Evolutionary conservation across 2,113 vertebrate genomes (phyloP).

Genomic region (Rutilus rutilus): DNA sequence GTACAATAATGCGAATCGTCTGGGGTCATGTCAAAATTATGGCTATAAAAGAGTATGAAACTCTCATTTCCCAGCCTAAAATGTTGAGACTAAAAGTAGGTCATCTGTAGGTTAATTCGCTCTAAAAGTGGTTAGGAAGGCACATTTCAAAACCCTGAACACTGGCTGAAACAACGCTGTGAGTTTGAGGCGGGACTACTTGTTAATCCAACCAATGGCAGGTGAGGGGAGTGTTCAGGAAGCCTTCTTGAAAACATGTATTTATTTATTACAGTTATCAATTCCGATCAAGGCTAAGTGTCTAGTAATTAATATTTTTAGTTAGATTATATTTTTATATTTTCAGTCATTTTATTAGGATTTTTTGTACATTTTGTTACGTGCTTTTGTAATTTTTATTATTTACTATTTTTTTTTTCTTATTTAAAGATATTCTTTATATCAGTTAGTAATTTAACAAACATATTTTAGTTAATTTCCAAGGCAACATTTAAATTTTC

Average conservation of each 20-base stretch:
- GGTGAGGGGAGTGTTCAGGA: not conserved
- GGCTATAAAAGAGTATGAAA: not conserved
- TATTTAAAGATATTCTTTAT: not conserved
- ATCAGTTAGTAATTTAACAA: not conserved
- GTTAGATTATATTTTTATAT: too few relatives aligned
- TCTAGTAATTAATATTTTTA: too few relatives aligned
- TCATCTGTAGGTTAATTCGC: not conserved
- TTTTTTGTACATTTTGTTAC: too few relatives aligned
- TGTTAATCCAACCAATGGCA: not conserved
- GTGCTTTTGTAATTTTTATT: too few relatives aligned
- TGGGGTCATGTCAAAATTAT: not conserved
- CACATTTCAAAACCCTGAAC: not conserved
- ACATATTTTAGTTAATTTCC: not conserved
- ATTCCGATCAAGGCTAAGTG: too few relatives aligned
- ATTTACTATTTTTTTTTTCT: too few relatives aligned
- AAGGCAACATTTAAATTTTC: not conserved
- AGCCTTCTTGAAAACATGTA: too few relatives aligned
- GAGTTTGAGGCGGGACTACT: not conserved
- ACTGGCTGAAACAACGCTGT: not conserved
- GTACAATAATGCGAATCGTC: not conserved
- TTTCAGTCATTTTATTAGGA: too few relatives aligned
- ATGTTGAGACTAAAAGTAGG: not conserved
- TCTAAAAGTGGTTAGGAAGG: not conserved
- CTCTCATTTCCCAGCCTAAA: not conserved
- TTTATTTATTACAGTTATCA: too few relatives aligned